phyloP scores from a whole-genome alignment of 2,113 vertebrate genomes.

The Lophotis ruficrista region DNA sequence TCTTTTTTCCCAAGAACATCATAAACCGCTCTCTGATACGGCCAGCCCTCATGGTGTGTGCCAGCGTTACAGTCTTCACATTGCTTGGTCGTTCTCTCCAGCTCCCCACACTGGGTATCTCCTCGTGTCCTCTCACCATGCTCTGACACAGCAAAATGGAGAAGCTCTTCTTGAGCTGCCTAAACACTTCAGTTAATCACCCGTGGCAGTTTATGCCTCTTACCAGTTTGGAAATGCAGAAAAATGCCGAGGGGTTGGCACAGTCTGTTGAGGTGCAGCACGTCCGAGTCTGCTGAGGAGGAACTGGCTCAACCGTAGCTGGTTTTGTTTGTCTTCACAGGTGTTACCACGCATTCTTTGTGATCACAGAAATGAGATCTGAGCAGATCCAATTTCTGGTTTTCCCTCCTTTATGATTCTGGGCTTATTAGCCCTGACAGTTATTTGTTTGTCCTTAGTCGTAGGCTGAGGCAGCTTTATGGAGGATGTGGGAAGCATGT shows the following conservation, averaged over 20 bases:
- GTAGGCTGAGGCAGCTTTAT: conserved; percentile 24
- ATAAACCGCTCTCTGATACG: background rate
- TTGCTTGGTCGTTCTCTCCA: background rate
- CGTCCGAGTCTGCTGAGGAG: background rate
- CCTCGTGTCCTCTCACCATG: background rate
- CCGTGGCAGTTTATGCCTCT: background rate
- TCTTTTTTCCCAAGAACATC: background rate
- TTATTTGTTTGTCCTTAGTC: conserved; percentile 47
- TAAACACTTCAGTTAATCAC: background rate
- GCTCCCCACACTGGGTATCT: background rate
- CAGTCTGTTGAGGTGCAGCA: background rate
- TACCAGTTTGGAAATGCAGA: background rate
- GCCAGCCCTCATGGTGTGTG: background rate
- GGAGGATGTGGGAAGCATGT: conserved; percentile 55
- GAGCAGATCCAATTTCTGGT: background rate
- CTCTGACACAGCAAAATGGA: background rate
- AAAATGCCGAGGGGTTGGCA: background rate
- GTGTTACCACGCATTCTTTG: background rate
- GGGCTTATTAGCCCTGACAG: conserved; percentile 13
- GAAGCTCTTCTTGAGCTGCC: background rate
- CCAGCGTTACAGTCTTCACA: background rate
- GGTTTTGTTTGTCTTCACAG: conserved; percentile 19
- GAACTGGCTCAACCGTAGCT: background rate
- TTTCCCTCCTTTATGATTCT: background rate
- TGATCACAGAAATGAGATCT: background rate